Evolutionary conservation across 2,113 vertebrate species (phyloP).

Genomic region (Bos taurus): ARS-UCD2.0 NW_020192292.1:4096001-4096500

Average conservation of each 20-base stretch:
- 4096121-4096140: background rate
- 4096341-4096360: too few relatives aligned
- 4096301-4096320: too few relatives aligned
- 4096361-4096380: too few relatives aligned
- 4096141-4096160: background rate
- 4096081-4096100: background rate
- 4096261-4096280: too few relatives aligned
- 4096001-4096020: background rate
- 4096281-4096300: too few relatives aligned
- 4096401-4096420: too few relatives aligned
- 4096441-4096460: too few relatives aligned
- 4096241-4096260: too few relatives aligned
- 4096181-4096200: background rate
- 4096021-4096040: background rate
- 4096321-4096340: too few relatives aligned
- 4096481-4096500: background rate
- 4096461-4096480: background rate
- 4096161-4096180: background rate
- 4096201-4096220: background rate
- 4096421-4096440: too few relatives aligned
- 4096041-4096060: background rate
- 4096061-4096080: background rate
- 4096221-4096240: too few relatives aligned
- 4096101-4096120: background rate
- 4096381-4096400: too few relatives aligned